These are phyloP conservation scores for Collichthys lucidus DNA, from an alignment of 2,113 vertebrate genomes.

Conservation along the genomic window DNA sequence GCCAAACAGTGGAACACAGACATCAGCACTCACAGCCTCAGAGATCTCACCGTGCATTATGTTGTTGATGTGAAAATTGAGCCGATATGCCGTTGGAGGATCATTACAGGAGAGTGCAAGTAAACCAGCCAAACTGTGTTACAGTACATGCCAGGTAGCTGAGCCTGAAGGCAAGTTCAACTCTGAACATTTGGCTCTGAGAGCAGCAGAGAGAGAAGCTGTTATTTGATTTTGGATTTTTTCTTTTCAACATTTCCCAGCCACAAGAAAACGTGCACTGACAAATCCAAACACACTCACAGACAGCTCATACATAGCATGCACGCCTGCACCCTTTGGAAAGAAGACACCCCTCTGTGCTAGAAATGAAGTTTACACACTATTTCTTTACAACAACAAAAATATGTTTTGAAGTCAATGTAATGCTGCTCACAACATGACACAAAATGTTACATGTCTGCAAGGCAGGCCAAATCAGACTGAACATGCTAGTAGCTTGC, in stretches of 20 bases:
- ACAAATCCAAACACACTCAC: not conserved
- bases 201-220: not conserved
- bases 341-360: not conserved
- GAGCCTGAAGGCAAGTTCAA: slow-evolving; percentile 19
- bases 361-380: not conserved
- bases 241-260: not conserved
- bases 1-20: not conserved
- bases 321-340: not conserved
- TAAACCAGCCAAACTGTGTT: slow-evolving; percentile 8
- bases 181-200: not conserved
- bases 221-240: not conserved
- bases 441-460: not conserved
- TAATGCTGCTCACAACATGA: not conserved
- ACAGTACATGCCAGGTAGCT: slow-evolving; percentile 6
- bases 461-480: not conserved
- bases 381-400: not conserved
- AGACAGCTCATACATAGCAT: not conserved
- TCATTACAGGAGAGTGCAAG: not conserved
- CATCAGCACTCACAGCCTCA: slow-evolving; percentile 7
- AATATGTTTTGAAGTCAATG: not conserved
- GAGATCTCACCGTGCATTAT: not conserved
- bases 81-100: not conserved
- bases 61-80: slow-evolving; percentile 31
- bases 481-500: not conserved
- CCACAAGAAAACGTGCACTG: not conserved